Evolutionary conservation across 2,797 vertebrate genomes (phyloP).

Genomic region (Oreonectes daqikongensis): DNA sequence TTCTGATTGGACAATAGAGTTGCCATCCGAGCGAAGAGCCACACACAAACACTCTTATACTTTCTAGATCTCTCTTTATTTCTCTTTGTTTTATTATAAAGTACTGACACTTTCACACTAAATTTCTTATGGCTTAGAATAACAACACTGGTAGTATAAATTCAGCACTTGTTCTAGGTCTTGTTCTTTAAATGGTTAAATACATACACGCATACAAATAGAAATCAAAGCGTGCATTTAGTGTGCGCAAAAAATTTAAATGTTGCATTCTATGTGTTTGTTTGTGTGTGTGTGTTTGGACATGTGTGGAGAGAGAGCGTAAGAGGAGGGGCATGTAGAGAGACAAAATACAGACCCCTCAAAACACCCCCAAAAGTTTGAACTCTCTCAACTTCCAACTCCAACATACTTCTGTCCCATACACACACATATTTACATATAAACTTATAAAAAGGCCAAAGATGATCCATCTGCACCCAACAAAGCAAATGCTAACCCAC

Average conservation of each 20-base stretch:
- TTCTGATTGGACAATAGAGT: conserved; percentile 56
- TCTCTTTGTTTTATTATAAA: too few relatives aligned
- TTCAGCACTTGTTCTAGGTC: not conserved
- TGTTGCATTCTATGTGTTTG: not conserved
- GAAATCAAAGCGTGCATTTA: not conserved
- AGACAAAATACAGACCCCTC: not conserved
- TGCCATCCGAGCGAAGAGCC: conserved; percentile 48
- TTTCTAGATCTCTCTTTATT: not conserved
- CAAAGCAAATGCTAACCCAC: not conserved
- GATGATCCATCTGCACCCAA: not conserved
- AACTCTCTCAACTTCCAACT: conserved; percentile 35
- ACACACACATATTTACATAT: conserved; percentile 2
- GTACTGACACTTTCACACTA: not conserved
- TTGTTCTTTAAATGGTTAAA: not conserved
- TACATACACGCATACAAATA: conserved; percentile 4
- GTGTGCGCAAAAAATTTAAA: not conserved
- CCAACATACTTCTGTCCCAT: not conserved
- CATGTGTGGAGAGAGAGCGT: too few relatives aligned
- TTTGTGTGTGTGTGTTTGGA: conserved; percentile 18
- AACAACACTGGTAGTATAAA: not conserved
- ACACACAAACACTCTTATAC: conserved; percentile 12
- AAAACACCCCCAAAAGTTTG: conserved; percentile 32
- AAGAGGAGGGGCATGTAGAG: not conserved
- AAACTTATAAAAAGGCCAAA: not conserved
- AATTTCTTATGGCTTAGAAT: not conserved